These are phyloP conservation scores for Burhinus bistriatus DNA, from an alignment of 2,113 vertebrate genomes.

Conservation along the genomic window DNA sequence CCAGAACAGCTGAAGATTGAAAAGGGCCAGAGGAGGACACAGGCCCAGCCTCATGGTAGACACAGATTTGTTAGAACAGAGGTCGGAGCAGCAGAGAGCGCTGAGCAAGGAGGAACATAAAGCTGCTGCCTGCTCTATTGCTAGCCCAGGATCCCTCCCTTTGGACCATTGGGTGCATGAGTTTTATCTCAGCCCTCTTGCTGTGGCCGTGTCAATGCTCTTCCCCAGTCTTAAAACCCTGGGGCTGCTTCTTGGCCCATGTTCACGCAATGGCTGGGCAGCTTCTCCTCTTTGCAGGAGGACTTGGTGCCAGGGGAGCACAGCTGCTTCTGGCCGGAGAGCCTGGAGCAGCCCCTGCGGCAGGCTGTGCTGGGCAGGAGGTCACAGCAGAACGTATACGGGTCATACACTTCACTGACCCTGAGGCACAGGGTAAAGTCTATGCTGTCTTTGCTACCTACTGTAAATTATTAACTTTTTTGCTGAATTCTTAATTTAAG, in stretches of 20 bases:
- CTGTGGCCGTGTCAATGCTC: not conserved
- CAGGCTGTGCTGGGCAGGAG: not conserved
- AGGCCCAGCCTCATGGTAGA: not conserved
- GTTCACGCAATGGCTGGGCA: accelerated
- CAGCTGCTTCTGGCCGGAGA: accelerated
- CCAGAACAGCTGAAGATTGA: not conserved
- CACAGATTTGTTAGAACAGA: not conserved
- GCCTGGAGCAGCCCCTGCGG: accelerated
- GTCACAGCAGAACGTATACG: not conserved
- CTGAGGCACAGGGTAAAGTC: not conserved
- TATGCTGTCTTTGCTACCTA: not conserved
- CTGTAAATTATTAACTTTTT: conserved; percentile 26
- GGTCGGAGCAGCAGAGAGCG: not conserved
- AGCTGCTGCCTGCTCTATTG: not conserved
- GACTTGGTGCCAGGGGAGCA: not conserved
- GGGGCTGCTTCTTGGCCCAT: not conserved
- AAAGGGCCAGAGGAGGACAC: not conserved
- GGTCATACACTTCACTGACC: not conserved
- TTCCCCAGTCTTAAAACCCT: not conserved
- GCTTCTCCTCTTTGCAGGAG: accelerated
- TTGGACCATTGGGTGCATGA: accelerated
- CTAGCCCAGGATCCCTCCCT: not conserved
- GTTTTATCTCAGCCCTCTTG: not conserved
- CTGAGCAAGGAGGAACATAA: not conserved
- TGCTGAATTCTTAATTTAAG: not conserved